Base-by-base conservation (phyloP, 2,797 vertebrate genomes). In the Macrochelys suwanniensis region DNA sequence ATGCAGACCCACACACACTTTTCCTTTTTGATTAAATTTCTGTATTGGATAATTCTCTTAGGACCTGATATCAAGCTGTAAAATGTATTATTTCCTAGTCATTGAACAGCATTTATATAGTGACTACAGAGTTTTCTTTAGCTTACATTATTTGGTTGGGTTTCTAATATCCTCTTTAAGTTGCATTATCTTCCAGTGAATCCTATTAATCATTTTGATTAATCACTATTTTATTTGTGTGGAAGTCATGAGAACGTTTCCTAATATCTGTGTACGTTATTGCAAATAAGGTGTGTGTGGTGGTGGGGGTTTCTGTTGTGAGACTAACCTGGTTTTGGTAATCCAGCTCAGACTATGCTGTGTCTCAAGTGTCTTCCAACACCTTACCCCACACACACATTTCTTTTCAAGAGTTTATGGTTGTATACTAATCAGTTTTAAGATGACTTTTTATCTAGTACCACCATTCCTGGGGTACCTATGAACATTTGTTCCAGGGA, bases 21-120 rank as follows among this genome's bases (percentile, higher is more conserved):
- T 93, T 94, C 61, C 33, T 77, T 93, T 95, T 96, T 87, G 92
- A 96, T 96, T 96, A 85, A 65, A 77, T 11, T 96, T 94, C 87
- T 94, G 25, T 82, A 68, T 85, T 93, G 80, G 85, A 50, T 92
- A 33, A 82, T 77, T 96, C 92, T 97, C 91, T 94, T 78, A 97
- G 92, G 89, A 92, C 71, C 45, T 88, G 80, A 74, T 90, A 77
- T 65, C 19, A 82, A 87, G 53, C 89, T 84, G 71, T 59, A 47
- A 49, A 82, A 82, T 49, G 11, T 82, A 33, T 82, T 82, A 56
- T 93, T 88, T 81, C 57, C n/a, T 50, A 79, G 84, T 93, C 80
- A 83, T 61, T 37, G 21, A 45, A 87, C 79, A 94, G n/a, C 79
- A 82, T 93, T 93, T 92, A 85, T 91, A 82, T 0, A 3, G 78